Evolutionary conservation across 92 coral and sea anemone species (phyloP), one percentile per base, ranked within the genome.

Genomic region (Epizoanthus illoricatus): DNA sequence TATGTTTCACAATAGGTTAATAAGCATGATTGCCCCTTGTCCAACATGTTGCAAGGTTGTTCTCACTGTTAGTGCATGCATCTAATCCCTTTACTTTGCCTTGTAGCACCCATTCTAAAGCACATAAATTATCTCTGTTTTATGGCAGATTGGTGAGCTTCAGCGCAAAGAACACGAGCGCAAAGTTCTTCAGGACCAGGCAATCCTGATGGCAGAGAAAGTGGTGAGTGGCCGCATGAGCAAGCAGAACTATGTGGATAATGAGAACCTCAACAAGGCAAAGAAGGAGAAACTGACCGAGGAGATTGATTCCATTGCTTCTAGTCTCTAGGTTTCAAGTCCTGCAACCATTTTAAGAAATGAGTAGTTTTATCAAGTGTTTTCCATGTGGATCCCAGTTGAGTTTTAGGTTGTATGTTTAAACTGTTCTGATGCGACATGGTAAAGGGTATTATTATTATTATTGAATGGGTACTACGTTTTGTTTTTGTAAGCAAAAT

Each of bases 111-210:
- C 36, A 2, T 28, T 28, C 36, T 28, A 28, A 28, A 28, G 36
- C 36, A 28, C 36, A 28, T 28, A 0, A 28, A 28, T 28, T 28
- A 28, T 4, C 8, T 20, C 7, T 84, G 41, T 84, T 65, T 57
- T 52, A 24, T 87, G 75, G 4, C 81, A 96, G 99, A 78, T 96
- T 12, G 79, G 80, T 28, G 99, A 96, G 75, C 92, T 96, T 86
- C 98, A 91, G 87, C 98, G 98, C 41, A 96, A 96, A 83, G 99
- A 96, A 68, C 88, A 83, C 23, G 99, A 96, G 72, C 90, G 91
- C 79, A 96, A 96, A 86, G 93, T 86, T 39, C 83, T 93, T 69
- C 85, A 93, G 81, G 99, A 96, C 54, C 91, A 89, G 59, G 99
- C 99, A 33, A 96, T 96, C 43, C 81, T 80, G 3, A 75, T 96